Evolutionary conservation across 23 tunicate species (phyloP), one percentile per base, ranked within the genome.

Genomic region (Trididemnum miniatum): DNA sequence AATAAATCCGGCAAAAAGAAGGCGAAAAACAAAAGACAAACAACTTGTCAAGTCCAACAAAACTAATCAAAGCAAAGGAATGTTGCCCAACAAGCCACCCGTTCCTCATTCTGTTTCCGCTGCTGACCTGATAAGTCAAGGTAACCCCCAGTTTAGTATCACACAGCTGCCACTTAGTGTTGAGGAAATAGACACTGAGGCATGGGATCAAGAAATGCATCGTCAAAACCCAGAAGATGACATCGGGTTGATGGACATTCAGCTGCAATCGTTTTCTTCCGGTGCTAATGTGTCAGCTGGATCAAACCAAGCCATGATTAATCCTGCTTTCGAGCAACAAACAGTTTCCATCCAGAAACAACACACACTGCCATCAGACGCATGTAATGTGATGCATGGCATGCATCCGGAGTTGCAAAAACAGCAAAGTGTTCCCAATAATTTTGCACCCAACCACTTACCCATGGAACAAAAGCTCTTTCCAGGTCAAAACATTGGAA

Each of bases 181-280:
- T 71, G 84, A 89, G 34, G 80, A 91, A n/a, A 85, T 91, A 76
- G 97, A 81, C n/a, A 76, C 90, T 2, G 84, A 82, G 80, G 77
- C 80, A 20, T 74, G 89, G 96, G 51, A 80, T 69, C 79, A 80
- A 54, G 67, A 83, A 35, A 62, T 84, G 76, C 89, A 85, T 34
- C 72, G 65, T 35, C 80, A 80, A 72, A 81, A 74, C 52, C 78
- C 82, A 23, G 97, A 86, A 66, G 97, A 80, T 35, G 97, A 91
- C 32, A 80, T 91, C 38, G n/a, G n/a, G n/a, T n/a, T n/a, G n/a
- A 81, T 91, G 85, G 87, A 77, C 25, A 31, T 89, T 31, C 94
- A 91, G 49, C 78, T 91, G 12, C 90, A 91, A 59, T 84, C 89
- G 54, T 74, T 91, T 24, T 59, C 72, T 20, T 76, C 86, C 1